These are phyloP conservation scores for Caradrina clavipalpis DNA, from an alignment of 2,888 invertebrate species.

Conservation along the genomic window DNA sequence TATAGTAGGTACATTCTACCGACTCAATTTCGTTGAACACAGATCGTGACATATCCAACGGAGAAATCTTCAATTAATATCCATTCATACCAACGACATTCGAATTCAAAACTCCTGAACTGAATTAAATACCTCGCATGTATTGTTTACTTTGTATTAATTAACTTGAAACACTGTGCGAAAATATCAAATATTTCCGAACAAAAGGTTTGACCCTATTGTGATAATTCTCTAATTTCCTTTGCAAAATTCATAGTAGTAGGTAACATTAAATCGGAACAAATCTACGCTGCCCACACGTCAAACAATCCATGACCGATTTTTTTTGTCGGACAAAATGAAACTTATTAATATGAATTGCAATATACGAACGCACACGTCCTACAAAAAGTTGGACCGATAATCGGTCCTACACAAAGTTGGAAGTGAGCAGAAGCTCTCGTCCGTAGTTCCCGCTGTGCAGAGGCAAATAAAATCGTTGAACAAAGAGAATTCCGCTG, in stretches of 20 bases:
- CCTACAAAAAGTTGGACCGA: too few relatives aligned
- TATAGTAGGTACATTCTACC: not conserved
- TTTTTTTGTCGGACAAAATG: too few relatives aligned
- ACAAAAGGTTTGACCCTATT: constrained; percentile 12
- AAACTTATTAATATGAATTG: too few relatives aligned
- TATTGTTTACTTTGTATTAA: constrained; percentile 34
- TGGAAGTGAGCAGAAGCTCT: too few relatives aligned
- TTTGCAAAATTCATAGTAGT: not conserved
- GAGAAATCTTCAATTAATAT: constrained; percentile 22
- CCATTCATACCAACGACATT: constrained; percentile 8
- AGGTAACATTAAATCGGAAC: too few relatives aligned
- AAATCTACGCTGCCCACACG: too few relatives aligned
- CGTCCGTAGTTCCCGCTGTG: constrained; percentile 20
- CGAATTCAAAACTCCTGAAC: constrained; percentile 6
- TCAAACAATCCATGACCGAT: too few relatives aligned
- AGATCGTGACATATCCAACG: constrained; percentile 24
- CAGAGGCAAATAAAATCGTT: constrained; percentile 16
- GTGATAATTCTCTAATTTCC: constrained; percentile 36
- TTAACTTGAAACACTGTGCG: constrained; percentile 20
- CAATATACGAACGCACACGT: too few relatives aligned
- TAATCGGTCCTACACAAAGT: too few relatives aligned
- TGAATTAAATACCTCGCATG: constrained; percentile 11
- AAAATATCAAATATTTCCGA: constrained; percentile 10
- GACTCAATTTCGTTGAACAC: not conserved
- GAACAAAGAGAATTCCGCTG: constrained; percentile 6